These are phyloP conservation scores for Doryteuthis pealeii DNA, from an alignment of 1,140 invertebrate genomes.

Conservation along the genomic window DNA sequence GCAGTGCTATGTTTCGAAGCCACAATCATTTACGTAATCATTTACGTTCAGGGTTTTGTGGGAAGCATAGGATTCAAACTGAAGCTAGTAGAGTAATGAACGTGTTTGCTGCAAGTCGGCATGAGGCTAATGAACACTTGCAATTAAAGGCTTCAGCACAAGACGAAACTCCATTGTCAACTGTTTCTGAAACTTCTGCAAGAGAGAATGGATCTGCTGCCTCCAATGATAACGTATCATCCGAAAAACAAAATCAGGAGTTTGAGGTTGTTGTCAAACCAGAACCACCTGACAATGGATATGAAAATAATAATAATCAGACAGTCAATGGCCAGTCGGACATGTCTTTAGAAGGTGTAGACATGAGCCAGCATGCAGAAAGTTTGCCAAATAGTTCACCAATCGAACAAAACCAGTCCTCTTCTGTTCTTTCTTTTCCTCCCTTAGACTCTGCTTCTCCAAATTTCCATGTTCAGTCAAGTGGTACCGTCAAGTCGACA, in stretches of 20 bases:
- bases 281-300: slow-evolving; percentile 11
- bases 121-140: not conserved
- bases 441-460: slow-evolving; percentile 1
- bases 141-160: not conserved
- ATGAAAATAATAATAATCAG: slow-evolving; percentile 1
- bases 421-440: not conserved
- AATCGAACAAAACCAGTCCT: not conserved
- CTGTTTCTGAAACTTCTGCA: not conserved
- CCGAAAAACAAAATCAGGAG: not conserved
- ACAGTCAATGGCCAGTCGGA: not conserved
- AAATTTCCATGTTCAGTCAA: slow-evolving; percentile 7
- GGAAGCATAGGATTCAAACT: not conserved
- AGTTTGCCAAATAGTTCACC: slow-evolving; percentile 8
- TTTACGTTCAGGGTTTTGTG: slow-evolving; percentile 9
- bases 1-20: slow-evolving; percentile 5
- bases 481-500: slow-evolving; percentile 3
- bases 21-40: slow-evolving; percentile 8
- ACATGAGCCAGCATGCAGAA: slow-evolving; percentile 4
- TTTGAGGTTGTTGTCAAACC: not conserved
- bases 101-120: not conserved
- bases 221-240: not conserved
- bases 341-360: slow-evolving; percentile 6
- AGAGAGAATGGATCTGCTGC: not conserved
- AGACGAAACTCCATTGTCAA: not conserved
- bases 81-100: slow-evolving; percentile 9